Conservation (phyloP, 2,113 vertebrate genomes). For the Gasterosteus nipponicus region DNA sequence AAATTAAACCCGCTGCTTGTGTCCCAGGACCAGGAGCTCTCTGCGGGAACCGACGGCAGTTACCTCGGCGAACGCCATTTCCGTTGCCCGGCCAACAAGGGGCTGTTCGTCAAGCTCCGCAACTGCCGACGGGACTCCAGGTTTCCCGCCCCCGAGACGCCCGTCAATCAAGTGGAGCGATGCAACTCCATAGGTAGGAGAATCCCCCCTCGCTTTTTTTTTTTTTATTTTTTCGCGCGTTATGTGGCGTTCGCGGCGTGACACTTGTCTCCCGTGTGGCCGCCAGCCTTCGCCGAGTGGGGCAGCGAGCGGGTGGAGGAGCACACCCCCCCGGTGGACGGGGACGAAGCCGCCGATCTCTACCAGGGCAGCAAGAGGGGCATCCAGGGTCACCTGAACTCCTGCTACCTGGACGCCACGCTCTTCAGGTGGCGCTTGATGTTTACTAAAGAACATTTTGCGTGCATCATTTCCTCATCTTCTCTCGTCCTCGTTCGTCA, state of each 20-base stretch:
- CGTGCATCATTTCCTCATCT: too few species aligned
- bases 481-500: too few species aligned
- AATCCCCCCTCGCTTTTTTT: neutral
- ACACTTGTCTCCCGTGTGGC: neutral
- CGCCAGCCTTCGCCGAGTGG: constrained; percentile 84
- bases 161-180: constrained; percentile 83
- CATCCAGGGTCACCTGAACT: constrained; percentile 89
- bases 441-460: too few species aligned
- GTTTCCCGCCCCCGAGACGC: constrained; percentile 79
- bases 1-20: neutral
- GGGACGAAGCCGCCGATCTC: constrained; percentile 69
- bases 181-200: constrained; percentile 85
- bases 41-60: constrained; percentile 83
- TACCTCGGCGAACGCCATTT: constrained; percentile 83
- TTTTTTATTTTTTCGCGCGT: neutral
- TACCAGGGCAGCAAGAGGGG: constrained; percentile 86
- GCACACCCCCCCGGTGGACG: constrained; percentile 76
- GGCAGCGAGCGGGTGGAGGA: constrained; percentile 84
- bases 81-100: constrained; percentile 83
- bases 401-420: constrained; percentile 87
- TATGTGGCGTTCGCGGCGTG: too few species aligned
- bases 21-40: constrained; percentile 82
- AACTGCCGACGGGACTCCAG: constrained; percentile 86
- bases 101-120: constrained; percentile 83
- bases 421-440: constrained; percentile 73